Base-by-base conservation (phyloP, 2,888 invertebrate species). In the Blera fallax region DNA sequence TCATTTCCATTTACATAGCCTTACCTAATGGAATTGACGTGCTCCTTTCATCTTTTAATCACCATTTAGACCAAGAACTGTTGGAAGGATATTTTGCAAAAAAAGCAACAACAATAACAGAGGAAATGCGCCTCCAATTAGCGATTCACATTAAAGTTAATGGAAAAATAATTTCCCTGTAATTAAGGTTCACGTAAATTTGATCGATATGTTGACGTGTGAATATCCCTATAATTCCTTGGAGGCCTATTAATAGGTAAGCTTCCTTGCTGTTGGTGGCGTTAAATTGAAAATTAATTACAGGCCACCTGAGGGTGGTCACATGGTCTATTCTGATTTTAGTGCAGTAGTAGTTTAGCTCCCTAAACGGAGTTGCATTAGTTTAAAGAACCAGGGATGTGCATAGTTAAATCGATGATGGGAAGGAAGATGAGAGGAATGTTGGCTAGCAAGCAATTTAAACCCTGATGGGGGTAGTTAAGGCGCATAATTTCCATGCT, bases 151-250 rank as follows among this genome's bases (percentile, higher is more conserved):
- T 32, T 18, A 21, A 56, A 56, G 72, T 50, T 72, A 72, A 72
- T 72, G 72, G 72, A 50, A 72, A 72, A 72, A 72, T 60, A 72
- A 72, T 72, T 72, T 72, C 48, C 24, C 48, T 37, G 50, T 58
- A 72, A 72, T 72, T 72, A 72, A 50, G 32, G 11, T 29, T 34
- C 7, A 27, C 14, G 48, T 16, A 27, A 60, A 72, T 43, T 16
- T 60, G 50, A 72, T 72, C 72, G 72, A 72, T 72, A 67, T 37
- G 18, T 37, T 67, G 67, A 67, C 52, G 67, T 67, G 67, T 67
- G 27, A 67, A 67, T 48, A 65, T 67, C 43, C 67, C 14, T 52
- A 5, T 67, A 52, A 52, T 65, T 29, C 32, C 65, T 62, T 21
- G 1, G 43, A 14, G 40, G 8, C 14, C 16, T 62, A 43, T 58